Base-by-base conservation (phyloP, 2,797 vertebrate species). In the Atherinosoma microstoma region DNA sequence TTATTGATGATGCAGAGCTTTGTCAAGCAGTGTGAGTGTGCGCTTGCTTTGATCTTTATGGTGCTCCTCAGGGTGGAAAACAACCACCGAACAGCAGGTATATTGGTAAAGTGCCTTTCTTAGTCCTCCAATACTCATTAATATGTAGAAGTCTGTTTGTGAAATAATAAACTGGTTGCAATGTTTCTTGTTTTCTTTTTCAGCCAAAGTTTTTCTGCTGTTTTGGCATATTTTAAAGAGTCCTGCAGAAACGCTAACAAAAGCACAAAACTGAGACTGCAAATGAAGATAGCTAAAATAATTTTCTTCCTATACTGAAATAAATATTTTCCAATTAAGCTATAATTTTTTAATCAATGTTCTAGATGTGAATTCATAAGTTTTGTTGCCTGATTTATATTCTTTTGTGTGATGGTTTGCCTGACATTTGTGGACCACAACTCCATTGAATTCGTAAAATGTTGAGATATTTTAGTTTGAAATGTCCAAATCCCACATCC, bases 1-100 rank as follows among this genome's bases (percentile, higher is more conserved):
- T 87, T 75, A 77, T 79, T 86, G 85, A 85, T 80, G 78, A 79
- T 77, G 11, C 64, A 18, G 73, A 36, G 12, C 7, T 3, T 29
- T 75, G 79, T 84, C 64, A 53, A 74, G 67, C 62, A 45, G 12
- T 30, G 74, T 58, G 73, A 70, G 76, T 70, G 64, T 16, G 61
- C 3, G 51, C 76, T 73, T 77, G 29, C 78, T 84, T 63, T 81
- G 68, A 83, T 71, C 78, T 53, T 51, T 3, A 4, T 0, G 0
- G 64, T 24, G 67, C 70, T 51, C 60, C 38, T 71, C 35, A 20
- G 18, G 70, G 62, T 71, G 64, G 64, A 75, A 88, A 82, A 76
- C 5, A 6, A 61, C 61, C 66, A 71, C 65, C 40, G 69, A 69
- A 68, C 64, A 63, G 53, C 68, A 57, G 75, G 77, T 70, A 78